A percentile compares a stretch with the other conserved stretches of the same genome.
phyloP scores from a whole-genome alignment of 2,113 vertebrate species.

The Actenoides hombroni region DNA sequence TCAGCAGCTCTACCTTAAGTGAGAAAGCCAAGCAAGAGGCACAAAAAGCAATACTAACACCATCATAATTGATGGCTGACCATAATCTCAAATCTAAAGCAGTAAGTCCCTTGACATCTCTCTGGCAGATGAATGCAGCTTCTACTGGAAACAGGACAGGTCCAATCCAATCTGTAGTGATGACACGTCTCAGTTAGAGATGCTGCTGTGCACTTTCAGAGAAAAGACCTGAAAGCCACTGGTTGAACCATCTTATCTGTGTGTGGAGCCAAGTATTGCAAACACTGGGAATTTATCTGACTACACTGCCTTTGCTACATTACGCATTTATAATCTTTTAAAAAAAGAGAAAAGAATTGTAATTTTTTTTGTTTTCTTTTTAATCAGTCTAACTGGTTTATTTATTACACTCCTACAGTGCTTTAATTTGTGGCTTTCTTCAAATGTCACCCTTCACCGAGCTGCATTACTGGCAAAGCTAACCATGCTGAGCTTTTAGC shows the following conservation, averaged over 20 bases:
- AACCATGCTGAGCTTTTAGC: neutral
- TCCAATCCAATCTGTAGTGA: neutral
- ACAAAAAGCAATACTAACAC: neutral
- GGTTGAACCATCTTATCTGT: neutral
- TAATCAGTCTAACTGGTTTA: neutral
- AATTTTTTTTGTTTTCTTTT: neutral
- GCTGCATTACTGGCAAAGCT: neutral
- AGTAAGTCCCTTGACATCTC: neutral
- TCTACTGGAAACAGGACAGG: neutral
- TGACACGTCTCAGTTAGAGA: neutral
- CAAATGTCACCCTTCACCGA: neutral
- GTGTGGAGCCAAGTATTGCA: neutral
- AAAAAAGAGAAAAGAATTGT: neutral
- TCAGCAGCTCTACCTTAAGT: neutral
- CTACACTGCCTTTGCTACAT: neutral
- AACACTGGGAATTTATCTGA: neutral
- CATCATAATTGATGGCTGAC: neutral
- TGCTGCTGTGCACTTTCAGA: neutral
- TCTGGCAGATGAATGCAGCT: neutral
- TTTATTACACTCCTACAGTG: neutral
- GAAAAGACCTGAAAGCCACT: neutral
- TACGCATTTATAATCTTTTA: neutral
- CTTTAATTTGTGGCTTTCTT: conserved; percentile 31
- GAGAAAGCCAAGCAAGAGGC: neutral
- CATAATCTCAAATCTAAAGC: neutral